Conservation (phyloP, 1,140 invertebrate species). For the Cyphomyrmex costatus region DNA sequence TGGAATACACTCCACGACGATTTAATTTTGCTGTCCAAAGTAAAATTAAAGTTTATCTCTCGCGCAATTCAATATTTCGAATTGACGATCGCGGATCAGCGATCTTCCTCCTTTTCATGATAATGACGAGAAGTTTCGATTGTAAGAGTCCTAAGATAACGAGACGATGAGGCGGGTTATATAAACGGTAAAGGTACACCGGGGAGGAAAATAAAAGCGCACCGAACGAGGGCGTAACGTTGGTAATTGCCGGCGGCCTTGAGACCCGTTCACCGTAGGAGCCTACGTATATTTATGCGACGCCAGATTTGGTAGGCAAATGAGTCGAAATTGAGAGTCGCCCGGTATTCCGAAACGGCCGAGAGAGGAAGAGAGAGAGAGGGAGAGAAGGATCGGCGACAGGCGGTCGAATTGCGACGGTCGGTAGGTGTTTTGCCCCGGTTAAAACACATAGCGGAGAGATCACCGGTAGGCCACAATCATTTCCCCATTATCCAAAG, state of each 20-base stretch:
- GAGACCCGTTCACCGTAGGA: constrained; percentile 69
- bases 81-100: not conserved
- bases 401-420: constrained; percentile 45
- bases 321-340: constrained; percentile 79
- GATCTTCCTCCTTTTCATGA: not conserved
- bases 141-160: constrained; percentile 67
- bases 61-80: not conserved
- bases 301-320: constrained; percentile 79
- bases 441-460: constrained; percentile 68
- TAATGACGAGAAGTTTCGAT: not conserved
- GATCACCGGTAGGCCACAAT: constrained; percentile 76
- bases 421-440: constrained; percentile 61
- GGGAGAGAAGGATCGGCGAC: constrained; percentile 49
- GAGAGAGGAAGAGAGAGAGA: constrained; percentile 9
- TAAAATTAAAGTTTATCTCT: constrained; percentile 22
- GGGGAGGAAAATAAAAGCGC: constrained; percentile 47
- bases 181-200: constrained; percentile 42
- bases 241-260: constrained; percentile 75
- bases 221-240: constrained; percentile 50
- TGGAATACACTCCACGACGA: not conserved
- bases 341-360: constrained; percentile 41
- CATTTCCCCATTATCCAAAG: constrained; percentile 75
- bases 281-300: constrained; percentile 71
- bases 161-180: constrained; percentile 63
- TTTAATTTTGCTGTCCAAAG: constrained; percentile 15